These are phyloP conservation scores for Cyanoramphus novaezelandiae DNA, from an alignment of 2,113 vertebrate species.

Conservation along the genomic window DNA sequence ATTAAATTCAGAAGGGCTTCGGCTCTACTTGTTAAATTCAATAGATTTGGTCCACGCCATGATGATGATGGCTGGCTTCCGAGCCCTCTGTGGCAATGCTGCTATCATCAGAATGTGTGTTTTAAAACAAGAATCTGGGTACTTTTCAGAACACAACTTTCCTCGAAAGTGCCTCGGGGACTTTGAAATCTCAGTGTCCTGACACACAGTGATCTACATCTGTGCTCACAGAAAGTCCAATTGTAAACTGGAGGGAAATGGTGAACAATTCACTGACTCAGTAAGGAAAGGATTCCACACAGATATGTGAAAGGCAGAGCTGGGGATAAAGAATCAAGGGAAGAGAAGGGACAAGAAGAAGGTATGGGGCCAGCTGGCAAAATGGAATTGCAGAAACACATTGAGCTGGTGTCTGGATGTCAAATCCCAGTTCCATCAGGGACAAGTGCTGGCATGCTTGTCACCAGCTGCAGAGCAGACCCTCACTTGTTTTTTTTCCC, in stretches of 20 bases:
- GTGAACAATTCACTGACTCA: slow-evolving; percentile 25
- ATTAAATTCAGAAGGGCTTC: not conserved
- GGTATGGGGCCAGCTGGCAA: not conserved
- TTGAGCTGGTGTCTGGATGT: not conserved
- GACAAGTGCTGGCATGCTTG: not conserved
- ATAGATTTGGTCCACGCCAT: not conserved
- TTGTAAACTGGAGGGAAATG: slow-evolving; percentile 4
- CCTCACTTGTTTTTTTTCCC: not conserved
- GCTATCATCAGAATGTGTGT: not conserved
- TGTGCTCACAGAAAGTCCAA: not conserved
- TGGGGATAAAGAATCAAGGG: not conserved
- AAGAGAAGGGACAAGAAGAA: not conserved
- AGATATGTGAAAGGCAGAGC: not conserved
- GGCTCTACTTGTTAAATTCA: not conserved
- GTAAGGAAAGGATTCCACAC: slow-evolving; percentile 29
- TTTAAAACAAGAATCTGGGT: slow-evolving; percentile 6
- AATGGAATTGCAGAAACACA: not conserved
- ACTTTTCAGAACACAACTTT: not conserved
- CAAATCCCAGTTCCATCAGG: not conserved
- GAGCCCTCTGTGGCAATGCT: not conserved
- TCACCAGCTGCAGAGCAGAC: not conserved
- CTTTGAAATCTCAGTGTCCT: slow-evolving; percentile 15
- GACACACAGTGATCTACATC: not conserved
- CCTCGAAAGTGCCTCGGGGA: not conserved
- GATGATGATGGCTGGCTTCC: not conserved